Evolutionary conservation across 2,113 vertebrate species (phyloP).

Genomic region (Clarias magur): DNA sequence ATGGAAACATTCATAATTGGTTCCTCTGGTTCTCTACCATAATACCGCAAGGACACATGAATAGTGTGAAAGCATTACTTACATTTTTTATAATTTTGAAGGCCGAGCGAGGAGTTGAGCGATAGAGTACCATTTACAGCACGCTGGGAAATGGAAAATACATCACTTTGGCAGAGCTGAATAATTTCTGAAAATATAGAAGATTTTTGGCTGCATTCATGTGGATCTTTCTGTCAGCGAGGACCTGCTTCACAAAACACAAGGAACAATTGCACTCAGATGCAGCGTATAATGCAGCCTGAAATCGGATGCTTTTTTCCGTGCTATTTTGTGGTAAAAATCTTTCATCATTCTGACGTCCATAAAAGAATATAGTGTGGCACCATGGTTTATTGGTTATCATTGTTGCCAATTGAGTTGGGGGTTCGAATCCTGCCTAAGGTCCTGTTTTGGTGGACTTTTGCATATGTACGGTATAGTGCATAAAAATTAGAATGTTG

Average conservation of each 20-base stretch:
- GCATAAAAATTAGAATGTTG: too few relatives aligned
- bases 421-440: too few relatives aligned
- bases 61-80: constrained; percentile 41
- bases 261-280: constrained; percentile 9
- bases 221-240: constrained; percentile 5
- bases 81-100: constrained; percentile 49
- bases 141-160: constrained; percentile 39
- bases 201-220: constrained; percentile 38
- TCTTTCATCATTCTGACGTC: background rate
- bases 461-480: too few relatives aligned
- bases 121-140: constrained; percentile 47
- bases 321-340: background rate
- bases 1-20: constrained; percentile 52
- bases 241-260: constrained; percentile 22
- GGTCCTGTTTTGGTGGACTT: too few relatives aligned
- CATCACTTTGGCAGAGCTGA: constrained; percentile 41
- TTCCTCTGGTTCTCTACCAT: constrained; percentile 45
- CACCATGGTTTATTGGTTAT: too few relatives aligned
- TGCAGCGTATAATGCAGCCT: background rate
- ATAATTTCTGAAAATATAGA: constrained; percentile 39
- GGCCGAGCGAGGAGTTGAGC: constrained; percentile 34
- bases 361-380: background rate
- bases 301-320: background rate
- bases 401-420: too few relatives aligned
- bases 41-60: constrained; percentile 52